Conservation (phyloP, 2,888 invertebrate genomes). For the Piscicola geometra region DNA sequence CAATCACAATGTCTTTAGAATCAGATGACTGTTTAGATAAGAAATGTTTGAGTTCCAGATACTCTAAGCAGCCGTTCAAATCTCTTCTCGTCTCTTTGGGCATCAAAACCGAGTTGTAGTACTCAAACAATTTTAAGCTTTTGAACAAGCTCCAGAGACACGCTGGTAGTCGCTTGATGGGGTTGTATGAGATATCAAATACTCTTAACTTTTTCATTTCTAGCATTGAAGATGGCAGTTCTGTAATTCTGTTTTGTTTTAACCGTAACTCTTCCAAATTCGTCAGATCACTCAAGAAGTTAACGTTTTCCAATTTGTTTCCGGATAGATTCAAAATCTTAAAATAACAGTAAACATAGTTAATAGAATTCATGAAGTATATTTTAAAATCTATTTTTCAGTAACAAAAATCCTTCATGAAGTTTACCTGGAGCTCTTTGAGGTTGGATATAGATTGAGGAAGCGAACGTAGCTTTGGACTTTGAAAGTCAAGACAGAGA, state of each 20-base stretch:
- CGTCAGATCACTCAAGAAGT: constrained; percentile 17
- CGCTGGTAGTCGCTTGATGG: constrained; percentile 25
- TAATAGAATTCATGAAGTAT: no score
- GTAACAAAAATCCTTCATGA: no score
- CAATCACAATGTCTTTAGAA: constrained; percentile 27
- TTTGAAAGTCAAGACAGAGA: constrained; percentile 30
- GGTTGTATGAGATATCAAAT: constrained; percentile 34
- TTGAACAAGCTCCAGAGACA: not conserved
- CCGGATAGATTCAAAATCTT: constrained; percentile 28
- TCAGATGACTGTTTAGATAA: not conserved
- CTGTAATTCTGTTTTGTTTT: constrained; percentile 17
- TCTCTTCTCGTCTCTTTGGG: not conserved
- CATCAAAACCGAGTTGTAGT: constrained; percentile 10
- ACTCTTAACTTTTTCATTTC: constrained; percentile 8
- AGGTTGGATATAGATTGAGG: constrained; percentile 19
- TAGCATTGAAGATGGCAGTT: constrained; percentile 14
- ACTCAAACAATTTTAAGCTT: constrained; percentile 30
- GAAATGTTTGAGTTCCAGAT: constrained; percentile 28
- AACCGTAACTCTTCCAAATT: constrained; percentile 29
- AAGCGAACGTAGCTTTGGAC: constrained; percentile 17
- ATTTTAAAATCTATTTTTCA: no score
- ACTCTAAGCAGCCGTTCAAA: not conserved
- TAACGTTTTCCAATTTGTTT: constrained; percentile 28
- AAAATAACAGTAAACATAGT: no score
- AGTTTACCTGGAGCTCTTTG: constrained; percentile 31